These are phyloP conservation scores for Protonibea diacanthus DNA, from an alignment of 2,797 vertebrate genomes.

Conservation along the genomic window DNA sequence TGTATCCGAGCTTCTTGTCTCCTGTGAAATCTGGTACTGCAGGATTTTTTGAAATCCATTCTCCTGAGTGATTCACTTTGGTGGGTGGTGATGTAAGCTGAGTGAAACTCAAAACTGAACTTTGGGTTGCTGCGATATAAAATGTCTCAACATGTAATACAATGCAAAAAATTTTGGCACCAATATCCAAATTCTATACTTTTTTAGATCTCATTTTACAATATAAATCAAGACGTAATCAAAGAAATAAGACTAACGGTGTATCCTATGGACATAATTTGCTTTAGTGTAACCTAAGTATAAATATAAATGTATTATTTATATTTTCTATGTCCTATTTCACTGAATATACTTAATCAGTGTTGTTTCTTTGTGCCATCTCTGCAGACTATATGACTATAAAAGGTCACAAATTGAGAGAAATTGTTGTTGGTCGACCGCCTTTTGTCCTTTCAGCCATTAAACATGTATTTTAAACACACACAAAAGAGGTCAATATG, in stretches of 20 bases:
- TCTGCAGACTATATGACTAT: not conserved
- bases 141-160: not conserved
- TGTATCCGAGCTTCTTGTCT: slow-evolving; percentile 33
- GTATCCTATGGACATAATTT: not conserved
- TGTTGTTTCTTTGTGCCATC: too few species aligned
- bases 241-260: not conserved
- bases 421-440: too few species aligned
- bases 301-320: not conserved
- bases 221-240: not conserved
- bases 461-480: not conserved
- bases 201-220: not conserved
- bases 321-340: not conserved
- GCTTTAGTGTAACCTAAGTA: not conserved
- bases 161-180: not conserved
- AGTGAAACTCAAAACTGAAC: slow-evolving; percentile 6
- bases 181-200: too few species aligned
- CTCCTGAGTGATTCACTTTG: slow-evolving; percentile 19
- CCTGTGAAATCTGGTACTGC: slow-evolving; percentile 61
- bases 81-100: slow-evolving; percentile 27
- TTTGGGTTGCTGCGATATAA: not conserved
- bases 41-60: slow-evolving; percentile 61
- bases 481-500: not conserved
- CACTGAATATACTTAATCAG: not conserved
- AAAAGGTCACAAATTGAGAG: not conserved
- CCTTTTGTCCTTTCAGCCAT: not conserved